Percentiles rank a stretch among this genome's conserved stretches.
These are phyloP conservation scores for Nyctereutes procyonoides DNA, from an alignment of 2,113 vertebrate genomes.

Conservation along the genomic window DNA sequence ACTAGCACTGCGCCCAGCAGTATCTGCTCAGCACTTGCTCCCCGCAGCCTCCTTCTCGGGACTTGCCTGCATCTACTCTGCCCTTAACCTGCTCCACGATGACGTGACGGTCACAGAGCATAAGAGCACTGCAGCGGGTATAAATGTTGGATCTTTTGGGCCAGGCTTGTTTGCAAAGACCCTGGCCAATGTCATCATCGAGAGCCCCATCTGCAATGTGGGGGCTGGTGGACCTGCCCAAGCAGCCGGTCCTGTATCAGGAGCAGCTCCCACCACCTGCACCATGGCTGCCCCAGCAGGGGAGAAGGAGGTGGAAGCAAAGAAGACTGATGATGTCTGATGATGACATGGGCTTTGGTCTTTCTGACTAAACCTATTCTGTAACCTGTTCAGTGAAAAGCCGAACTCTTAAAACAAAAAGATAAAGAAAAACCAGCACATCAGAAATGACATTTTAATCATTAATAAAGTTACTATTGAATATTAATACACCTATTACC, in stretches of 20 bases:
- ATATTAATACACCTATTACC: not conserved
- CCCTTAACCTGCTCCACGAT: not conserved
- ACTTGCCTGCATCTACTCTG: not conserved
- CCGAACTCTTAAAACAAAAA: not conserved
- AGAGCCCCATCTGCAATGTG: not conserved
- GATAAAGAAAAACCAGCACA: not conserved
- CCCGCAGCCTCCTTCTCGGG: not conserved
- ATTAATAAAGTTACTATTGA: not conserved
- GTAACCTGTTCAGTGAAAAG: not conserved
- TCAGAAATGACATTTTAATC: not conserved
- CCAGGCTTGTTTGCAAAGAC: not conserved
- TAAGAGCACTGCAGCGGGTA: not conserved
- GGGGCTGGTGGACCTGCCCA: not conserved
- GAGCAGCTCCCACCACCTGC: not conserved
- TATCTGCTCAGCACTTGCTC: accelerated
- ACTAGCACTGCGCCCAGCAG: not conserved
- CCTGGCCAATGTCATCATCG: not conserved
- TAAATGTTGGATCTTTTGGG: not conserved
- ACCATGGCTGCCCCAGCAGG: not conserved
- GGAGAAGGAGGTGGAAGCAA: not conserved
- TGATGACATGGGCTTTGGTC: not conserved
- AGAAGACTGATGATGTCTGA: not conserved
- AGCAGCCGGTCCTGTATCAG: not conserved
- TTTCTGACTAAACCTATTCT: not conserved
- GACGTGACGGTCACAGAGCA: not conserved